Base-by-base conservation (phyloP, 2,113 vertebrate species). In the Thymallus thymallus region DNA sequence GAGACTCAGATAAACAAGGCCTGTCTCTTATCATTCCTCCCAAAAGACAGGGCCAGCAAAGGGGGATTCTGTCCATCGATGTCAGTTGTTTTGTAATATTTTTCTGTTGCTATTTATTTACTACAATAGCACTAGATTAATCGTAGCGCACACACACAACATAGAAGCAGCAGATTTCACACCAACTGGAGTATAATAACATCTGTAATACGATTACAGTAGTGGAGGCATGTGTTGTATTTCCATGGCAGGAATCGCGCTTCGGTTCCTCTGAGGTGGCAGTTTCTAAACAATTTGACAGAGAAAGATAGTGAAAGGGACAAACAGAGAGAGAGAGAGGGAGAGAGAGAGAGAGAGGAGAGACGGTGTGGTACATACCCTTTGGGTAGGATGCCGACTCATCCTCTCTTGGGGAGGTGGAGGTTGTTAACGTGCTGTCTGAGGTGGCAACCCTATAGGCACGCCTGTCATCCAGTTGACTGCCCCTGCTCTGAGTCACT, bases 201-300 rank as follows among this genome's bases (percentile, higher is more conserved):
- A 78, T 73, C 60, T 76, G 22, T 68, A 62, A 69, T 76, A 68
- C 56, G 46, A 80, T 75, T 64, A 70, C 46, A 68, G 75, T 64
- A 68, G 66, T 46, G 74, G 67, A 62, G 35, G 22, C 48, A 41
- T 46, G 71, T 76, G 45, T 12, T 69, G 26, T 73, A 63, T 73
- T 77, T 77, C 72, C 58, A 71, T n/a, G 26, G 67, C 23, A 61
- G 26, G 20, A 14, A 30, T 62, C 20, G 61, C 24, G 62, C 48
- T 22, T 76, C 14, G 14, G 48, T 35, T 80, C 4, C 7, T 62
- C 22, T 26, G 60, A 68, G 29, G 67, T 74, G 72, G 56, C 72
- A 65, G 56, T 61, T 78, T 77, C 71, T 68, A 79, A 85, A 79
- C 80, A 75, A 79, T 86, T 82, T 82, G 69, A 77, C 76, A 70